Evolutionary conservation across 2,797 vertebrate genomes (phyloP), one percentile per base, ranked within the genome.

Genomic region (Neostethus bicornis): DNA sequence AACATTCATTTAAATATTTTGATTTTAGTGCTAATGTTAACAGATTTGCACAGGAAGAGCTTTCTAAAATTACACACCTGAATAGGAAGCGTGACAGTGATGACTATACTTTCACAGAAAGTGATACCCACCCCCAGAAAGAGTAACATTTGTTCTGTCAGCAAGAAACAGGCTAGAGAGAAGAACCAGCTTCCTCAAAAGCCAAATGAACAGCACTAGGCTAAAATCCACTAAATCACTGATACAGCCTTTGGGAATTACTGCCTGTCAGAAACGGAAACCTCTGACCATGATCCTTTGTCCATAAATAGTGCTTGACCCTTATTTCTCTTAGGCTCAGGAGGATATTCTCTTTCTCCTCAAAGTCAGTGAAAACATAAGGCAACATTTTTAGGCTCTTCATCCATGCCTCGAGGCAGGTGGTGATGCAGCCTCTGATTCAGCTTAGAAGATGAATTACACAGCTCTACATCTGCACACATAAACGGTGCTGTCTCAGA

Each of bases 241-340:
- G 83, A 87, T 78, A 64, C 76, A 83, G 78, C 75, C 65, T 14
- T 58, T 58, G 71, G 77, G 80, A 86, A 79, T 80, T 68, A 68
- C 59, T 66, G 70, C 70, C 81, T 70, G 66, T 77, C 83, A 79
- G 81, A 85, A 75, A 77, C 12, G 42, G 53, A 80, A 76, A 81
- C 77, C 77, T 82, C 79, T 83, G 74, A 81, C 80, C 68, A 50
- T 44, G 58, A 63, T 52, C 80, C 48, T 49, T 24, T 47, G 58
- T 64, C 70, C 70, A 73, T 76, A 77, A 81, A 79, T 73, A 79
- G 67, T 70, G 48, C 57, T 81, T 79, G 75, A 85, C 80, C 83
- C 75, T 67, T 68, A 63, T 72, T 81, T 70, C 52, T 80, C 45
- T 66, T 53, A 59, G 65, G 66, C 70, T 77, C 57, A 45, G 67